Base-by-base conservation (phyloP, 2,797 vertebrate genomes). In the Heteromormyrus szaboi region DNA sequence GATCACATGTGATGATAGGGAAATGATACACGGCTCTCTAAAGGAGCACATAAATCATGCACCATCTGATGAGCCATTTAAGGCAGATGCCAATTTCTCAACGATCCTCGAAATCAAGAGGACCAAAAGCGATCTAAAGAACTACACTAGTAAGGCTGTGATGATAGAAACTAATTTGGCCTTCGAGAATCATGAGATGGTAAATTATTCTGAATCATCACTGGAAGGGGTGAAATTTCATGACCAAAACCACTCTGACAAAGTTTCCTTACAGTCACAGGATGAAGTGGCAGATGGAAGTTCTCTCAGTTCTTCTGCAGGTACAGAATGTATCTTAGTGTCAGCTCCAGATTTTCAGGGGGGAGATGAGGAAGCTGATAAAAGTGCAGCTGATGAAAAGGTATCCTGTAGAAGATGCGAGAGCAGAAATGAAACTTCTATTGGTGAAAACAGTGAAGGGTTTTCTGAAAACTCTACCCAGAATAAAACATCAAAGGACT, bases 11-110 rank as follows among this genome's bases (percentile, higher is more conserved):
- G 86, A 91, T 12, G 90, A 4, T 5, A n/a, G 56, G n/a, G 54
- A 84, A 14, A 3, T 84, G 8, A 68, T 86, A 44, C 62, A 17
- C 85, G 50, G 89, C 4, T 90, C 83, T 50, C 1, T 89, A 4
- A 91, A 91, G 72, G 89, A 59, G 46, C 62, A 19, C 19, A 48
- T 90, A 22, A 53, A 81, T 81, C 92, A 90, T 88, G 89, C 89
- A 0, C 2, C 33, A 1, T 90, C 89, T 19, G 25, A 65, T 41
- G 50, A 37, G 11, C 84, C 12, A 33, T 33, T 5, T 17, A 51
- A 54, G 12, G 22, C 84, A 4, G 51, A 29, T 53, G 25, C 25
- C 50, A 17, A 37, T 85, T 29, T 17, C 19, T 85, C 50, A 46
- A 41, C 76, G 14, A 33, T 25, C 76, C 68, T 51, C 19, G n/a